These are phyloP conservation scores for Drosophila limbata DNA, from an alignment of 2,888 invertebrate genomes.

Conservation along the genomic window DNA sequence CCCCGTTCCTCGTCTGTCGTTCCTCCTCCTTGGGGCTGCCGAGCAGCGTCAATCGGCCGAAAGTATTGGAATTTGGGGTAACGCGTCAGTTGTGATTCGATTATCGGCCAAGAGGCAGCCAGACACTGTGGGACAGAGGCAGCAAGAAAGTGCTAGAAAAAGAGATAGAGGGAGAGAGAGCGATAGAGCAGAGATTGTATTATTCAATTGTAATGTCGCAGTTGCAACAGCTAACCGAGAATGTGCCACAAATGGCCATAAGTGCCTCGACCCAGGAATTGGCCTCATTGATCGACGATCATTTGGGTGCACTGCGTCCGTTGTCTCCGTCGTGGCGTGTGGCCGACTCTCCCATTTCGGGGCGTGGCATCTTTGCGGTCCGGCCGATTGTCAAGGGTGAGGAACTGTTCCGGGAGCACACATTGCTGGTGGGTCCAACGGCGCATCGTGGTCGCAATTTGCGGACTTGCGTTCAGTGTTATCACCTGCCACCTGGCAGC, in stretches of 20 bases:
- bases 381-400: constrained; percentile 89
- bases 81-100: constrained; percentile 56
- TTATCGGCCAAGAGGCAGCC: constrained; percentile 29
- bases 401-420: constrained; percentile 89
- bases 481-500: constrained; percentile 85
- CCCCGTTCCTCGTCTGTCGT: no score
- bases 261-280: constrained; percentile 73
- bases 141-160: background rate
- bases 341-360: constrained; percentile 88
- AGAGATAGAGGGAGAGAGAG: background rate
- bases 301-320: constrained; percentile 74
- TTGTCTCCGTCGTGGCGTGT: constrained; percentile 87
- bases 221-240: constrained; percentile 28
- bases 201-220: constrained; percentile 30
- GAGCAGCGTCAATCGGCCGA: constrained; percentile 14
- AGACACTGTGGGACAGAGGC: background rate
- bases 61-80: constrained; percentile 31
- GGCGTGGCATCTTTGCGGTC: constrained; percentile 90
- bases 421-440: constrained; percentile 90
- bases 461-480: constrained; percentile 89
- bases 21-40: no score
- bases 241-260: constrained; percentile 61
- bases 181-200: constrained; percentile 6
- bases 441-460: constrained; percentile 86
- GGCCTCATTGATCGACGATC: constrained; percentile 73